Percentiles rank a stretch among this genome's conserved stretches.
These are phyloP conservation scores for Puffinus mauretanicus DNA, from an alignment of 2,113 vertebrate genomes.

Conservation along the genomic window DNA sequence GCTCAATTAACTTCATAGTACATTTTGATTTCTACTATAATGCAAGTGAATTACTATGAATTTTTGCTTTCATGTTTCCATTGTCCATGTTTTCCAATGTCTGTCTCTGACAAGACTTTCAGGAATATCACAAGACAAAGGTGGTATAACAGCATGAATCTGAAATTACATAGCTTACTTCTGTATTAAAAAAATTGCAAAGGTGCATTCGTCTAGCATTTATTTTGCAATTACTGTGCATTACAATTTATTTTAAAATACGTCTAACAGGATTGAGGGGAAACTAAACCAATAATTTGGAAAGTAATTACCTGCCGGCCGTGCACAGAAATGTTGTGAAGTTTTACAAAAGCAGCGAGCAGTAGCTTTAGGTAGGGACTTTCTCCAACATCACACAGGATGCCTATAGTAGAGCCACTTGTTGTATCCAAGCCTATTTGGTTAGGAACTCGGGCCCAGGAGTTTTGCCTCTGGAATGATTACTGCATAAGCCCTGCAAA, in stretches of 20 bases:
- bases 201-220: neutral
- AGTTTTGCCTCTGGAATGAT: neutral
- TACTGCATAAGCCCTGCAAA: neutral
- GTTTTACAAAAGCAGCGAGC: neutral
- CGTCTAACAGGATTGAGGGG: neutral
- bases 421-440: neutral
- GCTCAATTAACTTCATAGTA: neutral
- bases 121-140: neutral
- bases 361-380: neutral
- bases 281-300: neutral
- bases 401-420: neutral
- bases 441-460: neutral
- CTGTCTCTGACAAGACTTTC: neutral
- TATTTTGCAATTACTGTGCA: neutral
- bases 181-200: neutral
- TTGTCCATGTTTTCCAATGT: neutral
- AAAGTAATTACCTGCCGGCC: neutral
- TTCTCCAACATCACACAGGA: neutral
- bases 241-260: neutral
- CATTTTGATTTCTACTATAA: neutral
- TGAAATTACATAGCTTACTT: neutral
- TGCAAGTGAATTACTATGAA: neutral
- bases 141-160: neutral
- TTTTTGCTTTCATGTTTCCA: neutral
- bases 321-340: neutral